Base-by-base conservation (phyloP, 2,113 vertebrate species). In the Ammodytes dubius region DNA sequence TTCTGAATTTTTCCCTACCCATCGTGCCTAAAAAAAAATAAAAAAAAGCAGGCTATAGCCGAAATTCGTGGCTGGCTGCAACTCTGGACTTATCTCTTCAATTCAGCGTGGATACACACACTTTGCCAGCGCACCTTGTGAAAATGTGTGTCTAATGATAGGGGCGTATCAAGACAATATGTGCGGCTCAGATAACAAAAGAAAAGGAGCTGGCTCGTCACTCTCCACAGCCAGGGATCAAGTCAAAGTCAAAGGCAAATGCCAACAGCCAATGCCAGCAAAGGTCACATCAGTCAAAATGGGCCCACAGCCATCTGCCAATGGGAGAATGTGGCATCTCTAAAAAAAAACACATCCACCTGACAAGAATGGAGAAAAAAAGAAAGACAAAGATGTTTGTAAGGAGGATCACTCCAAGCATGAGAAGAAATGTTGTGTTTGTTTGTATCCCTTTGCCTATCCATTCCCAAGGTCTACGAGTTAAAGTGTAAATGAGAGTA, bases 101-200 rank as follows among this genome's bases (percentile, higher is more conserved):
- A 79, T 88, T 91, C 90, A 88, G 77, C 49, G 40, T 60, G 77
- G 74, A 75, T 56, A 37, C 59, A 74, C 59, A 74, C 75, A 68
- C 83, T 87, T 82, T 11, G 57, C 82, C 67, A 39, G 67, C 77
- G 65, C 84, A 86, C 74, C 84, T 79, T 77, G 27, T 27, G 84
- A 70, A 84, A 81, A 81, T 81, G 88, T 84, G 87, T 67, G 79
- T 87, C 74, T 83, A 88, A 92, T 86, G 86, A 89, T 80, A 81
- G 73, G 83, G 84, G 73, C 70, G 85, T 71, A 89, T 72, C 70
- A 64, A 86, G 86, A 87, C 87, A 88, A 85, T 87, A 91, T 87
- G 88, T 72, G 68, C 47, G 0, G 84, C 75, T 77, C 85, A 50
- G 90, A 91, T 91, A 89, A 89, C 85, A 91, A 91, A 90, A 79